A percentile compares a stretch with the other conserved stretches of the same genome.
Evolutionary conservation across 2,888 invertebrate genomes (phyloP).

Genomic region (Arge pagana): DNA sequence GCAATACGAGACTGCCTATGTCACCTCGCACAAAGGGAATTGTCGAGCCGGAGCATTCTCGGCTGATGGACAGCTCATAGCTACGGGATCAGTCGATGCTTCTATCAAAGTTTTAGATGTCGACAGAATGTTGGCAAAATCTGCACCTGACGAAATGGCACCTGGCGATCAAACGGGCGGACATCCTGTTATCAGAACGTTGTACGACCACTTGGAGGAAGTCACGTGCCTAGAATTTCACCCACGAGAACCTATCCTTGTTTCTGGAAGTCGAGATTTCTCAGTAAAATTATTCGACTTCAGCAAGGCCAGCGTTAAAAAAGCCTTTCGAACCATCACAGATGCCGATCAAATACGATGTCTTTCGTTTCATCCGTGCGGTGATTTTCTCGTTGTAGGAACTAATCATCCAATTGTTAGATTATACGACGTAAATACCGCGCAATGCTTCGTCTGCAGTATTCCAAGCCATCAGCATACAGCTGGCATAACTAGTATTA

Average conservation of each 20-base stretch:
- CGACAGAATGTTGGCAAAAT: slow-evolving; percentile 98
- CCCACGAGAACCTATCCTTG: slow-evolving; percentile 90
- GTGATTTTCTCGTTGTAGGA: slow-evolving; percentile 92
- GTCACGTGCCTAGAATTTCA: slow-evolving; percentile 97
- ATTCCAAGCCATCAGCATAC: slow-evolving; percentile 86
- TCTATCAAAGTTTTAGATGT: slow-evolving; percentile 99
- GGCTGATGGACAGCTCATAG: slow-evolving; percentile 91
- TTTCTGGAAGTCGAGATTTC: slow-evolving; percentile 93
- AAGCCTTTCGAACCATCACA: slow-evolving; percentile 94
- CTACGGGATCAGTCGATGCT: slow-evolving; percentile 97
- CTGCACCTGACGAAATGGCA: slow-evolving; percentile 88
- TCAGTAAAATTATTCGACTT: slow-evolving; percentile 97
- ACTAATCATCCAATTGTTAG: slow-evolving; percentile 90
- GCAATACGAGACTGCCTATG: slow-evolving; percentile 97
- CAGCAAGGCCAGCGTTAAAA: slow-evolving; percentile 97
- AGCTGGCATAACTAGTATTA: slow-evolving; percentile 75
- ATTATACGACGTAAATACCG: slow-evolving; percentile 92
- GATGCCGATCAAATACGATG: slow-evolving; percentile 91
- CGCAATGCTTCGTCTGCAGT: slow-evolving; percentile 93
- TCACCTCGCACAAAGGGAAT: slow-evolving; percentile 96
- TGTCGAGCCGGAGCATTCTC: slow-evolving; percentile 97
- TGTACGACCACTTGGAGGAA: slow-evolving; percentile 97
- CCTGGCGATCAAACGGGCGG: slow-evolving; percentile 86
- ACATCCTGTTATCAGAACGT: slow-evolving; percentile 96
- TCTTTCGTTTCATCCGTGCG: slow-evolving; percentile 93